Base-by-base conservation (phyloP, 2,888 invertebrate species). In the Clitarchus hookeri region DNA sequence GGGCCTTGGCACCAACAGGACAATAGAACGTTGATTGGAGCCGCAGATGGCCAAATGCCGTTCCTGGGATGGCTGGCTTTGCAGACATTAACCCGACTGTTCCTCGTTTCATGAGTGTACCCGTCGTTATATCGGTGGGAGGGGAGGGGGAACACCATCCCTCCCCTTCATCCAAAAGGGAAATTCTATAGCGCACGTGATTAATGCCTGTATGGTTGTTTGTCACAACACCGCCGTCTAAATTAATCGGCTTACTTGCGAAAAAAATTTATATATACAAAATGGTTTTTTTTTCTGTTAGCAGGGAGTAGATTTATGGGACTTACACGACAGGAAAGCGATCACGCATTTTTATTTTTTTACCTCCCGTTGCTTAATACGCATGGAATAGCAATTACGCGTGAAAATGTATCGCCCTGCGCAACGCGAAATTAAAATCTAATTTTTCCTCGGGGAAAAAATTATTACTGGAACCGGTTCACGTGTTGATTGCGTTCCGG, bases 191-290 rank as follows among this genome's bases (percentile, higher is more conserved):
- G n/a, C 8, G 11, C n/a, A n/a, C 65, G 65, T 65, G 65, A 65
- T 65, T 65, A 65, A 65, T 65, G 65, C 65, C 19, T 23, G 65
- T 65, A 6, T 65, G 65, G 23, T 65, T 11, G n/a, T 65, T 23
- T 23, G 65, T 65, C 65, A 65, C 65, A n/a, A 65, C 65, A 65
- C n/a, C n/a, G 65, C 65, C 65, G 65, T 65, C 65, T 65, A 65
- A 65, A 65, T 65, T 65, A 65, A 65, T 65, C 65, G 65, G 65
- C 65, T 65, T 65, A 65, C n/a, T 65, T 65, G 65, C 16, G 36
- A 36, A 36, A 36, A 36, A 36, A 36, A 36, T 3, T 36, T 36
- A 36, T 36, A 36, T 36, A 36, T 65, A 19, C 65, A 65, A 65
- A 65, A 65, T 11, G 16, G 3, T 3, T 3, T 65, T 23, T 1